These are phyloP conservation scores for Trachurus trachurus DNA, from an alignment of 2,797 vertebrate genomes.

Conservation along the genomic window DNA sequence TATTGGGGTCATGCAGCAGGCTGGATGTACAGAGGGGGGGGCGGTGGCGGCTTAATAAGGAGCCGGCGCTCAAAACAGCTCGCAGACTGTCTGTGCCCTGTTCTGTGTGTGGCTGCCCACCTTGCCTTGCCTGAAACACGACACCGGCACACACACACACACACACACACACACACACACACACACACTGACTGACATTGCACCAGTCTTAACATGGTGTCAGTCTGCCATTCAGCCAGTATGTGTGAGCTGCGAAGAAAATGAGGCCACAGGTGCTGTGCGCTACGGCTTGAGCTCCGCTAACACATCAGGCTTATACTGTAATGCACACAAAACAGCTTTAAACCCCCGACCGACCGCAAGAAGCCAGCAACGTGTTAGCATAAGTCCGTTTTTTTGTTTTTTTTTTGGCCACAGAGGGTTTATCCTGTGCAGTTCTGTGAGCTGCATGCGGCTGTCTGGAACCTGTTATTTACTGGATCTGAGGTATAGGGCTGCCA, in stretches of 20 bases:
- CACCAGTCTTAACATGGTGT: slow-evolving; percentile 70
- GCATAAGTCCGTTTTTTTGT: neutral
- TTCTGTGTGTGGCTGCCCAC: slow-evolving; percentile 65
- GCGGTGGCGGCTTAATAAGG: slow-evolving; percentile 53
- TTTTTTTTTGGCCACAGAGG: neutral
- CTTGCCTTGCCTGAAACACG: slow-evolving; percentile 64
- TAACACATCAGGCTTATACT: slow-evolving; percentile 42
- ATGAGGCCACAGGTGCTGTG: slow-evolving; percentile 80
- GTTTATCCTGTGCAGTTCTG: neutral
- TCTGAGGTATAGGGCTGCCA: too few species aligned
- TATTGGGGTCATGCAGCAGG: slow-evolving; percentile 61
- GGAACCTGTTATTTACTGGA: slow-evolving; percentile 12
- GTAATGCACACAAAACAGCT: slow-evolving; percentile 6
- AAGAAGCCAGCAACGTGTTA: slow-evolving; percentile 11
- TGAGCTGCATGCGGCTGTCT: slow-evolving; percentile 8
- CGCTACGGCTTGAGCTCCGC: slow-evolving; percentile 44
- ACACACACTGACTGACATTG: slow-evolving; percentile 15
- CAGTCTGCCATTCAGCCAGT: slow-evolving; percentile 63
- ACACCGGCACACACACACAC: slow-evolving; percentile 53
- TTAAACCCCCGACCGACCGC: slow-evolving; percentile 21
- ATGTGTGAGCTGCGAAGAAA: slow-evolving; percentile 60
- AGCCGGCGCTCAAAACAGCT: slow-evolving; percentile 66
- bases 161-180: slow-evolving; percentile 16
- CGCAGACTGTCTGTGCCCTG: slow-evolving; percentile 49
- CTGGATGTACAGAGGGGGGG: slow-evolving; percentile 40